These are phyloP conservation scores for Macroglossus sobrinus DNA, from an alignment of 2,113 vertebrate species.

Conservation along the genomic window DNA sequence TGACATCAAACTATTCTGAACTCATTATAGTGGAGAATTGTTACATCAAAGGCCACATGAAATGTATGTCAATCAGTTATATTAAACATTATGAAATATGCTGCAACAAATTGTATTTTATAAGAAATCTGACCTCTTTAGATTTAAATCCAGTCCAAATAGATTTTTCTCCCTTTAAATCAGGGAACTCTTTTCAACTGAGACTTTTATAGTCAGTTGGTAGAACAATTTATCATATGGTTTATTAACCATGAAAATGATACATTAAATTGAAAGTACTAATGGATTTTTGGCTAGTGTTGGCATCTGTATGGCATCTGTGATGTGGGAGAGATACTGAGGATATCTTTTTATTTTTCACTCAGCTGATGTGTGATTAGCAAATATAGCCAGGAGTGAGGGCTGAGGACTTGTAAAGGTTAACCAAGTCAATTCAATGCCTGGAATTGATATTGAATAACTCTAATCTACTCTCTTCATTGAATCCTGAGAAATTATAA, in stretches of 20 bases:
- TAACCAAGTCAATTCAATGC: background rate
- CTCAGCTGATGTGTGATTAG: background rate
- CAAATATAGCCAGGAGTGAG: background rate
- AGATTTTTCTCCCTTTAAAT: background rate
- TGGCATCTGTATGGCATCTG: background rate
- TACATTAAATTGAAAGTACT: background rate
- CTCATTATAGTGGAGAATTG: background rate
- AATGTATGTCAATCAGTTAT: background rate
- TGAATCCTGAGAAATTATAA: background rate
- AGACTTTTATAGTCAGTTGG: background rate
- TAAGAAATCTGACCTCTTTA: background rate
- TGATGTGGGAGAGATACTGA: background rate
- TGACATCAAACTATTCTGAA: background rate
- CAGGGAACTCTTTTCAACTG: background rate
- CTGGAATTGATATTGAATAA: background rate
- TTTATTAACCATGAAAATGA: background rate
- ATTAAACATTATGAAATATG: slow-evolving; percentile 5
- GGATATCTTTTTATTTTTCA: background rate
- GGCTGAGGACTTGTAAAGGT: background rate
- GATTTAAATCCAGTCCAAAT: background rate
- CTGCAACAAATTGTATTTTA: background rate
- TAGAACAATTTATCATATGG: background rate
- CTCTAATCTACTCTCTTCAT: background rate
- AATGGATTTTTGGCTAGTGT: background rate
- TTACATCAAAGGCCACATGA: background rate